Percentiles rank a stretch among this genome's conserved stretches.
These are phyloP conservation scores for Cuniculus paca DNA, from an alignment of 2,797 vertebrate genomes.

Conservation along the genomic window DNA sequence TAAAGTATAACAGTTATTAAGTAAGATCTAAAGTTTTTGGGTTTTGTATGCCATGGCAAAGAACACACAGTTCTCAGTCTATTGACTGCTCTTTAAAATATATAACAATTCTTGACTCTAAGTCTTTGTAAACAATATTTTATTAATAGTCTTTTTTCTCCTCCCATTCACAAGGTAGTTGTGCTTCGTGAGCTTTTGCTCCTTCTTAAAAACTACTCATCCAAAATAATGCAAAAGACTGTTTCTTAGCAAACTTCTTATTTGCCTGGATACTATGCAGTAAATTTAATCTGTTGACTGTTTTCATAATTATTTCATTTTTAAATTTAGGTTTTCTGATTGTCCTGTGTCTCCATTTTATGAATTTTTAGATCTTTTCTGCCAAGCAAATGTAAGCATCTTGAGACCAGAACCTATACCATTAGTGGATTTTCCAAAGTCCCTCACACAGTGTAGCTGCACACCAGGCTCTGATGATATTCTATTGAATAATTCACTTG, in stretches of 20 bases:
- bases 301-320: neutral
- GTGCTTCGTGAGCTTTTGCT: neutral
- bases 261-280: neutral
- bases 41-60: fast-evolving
- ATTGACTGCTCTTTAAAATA: no score
- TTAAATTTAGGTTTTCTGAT: neutral
- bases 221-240: neutral
- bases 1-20: neutral
- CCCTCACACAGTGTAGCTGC: neutral
- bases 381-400: neutral
- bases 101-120: neutral
- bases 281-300: neutral
- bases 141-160: neutral
- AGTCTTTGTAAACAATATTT: neutral
- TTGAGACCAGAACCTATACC: neutral
- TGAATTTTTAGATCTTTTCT: neutral
- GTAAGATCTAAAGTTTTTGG: fast-evolving
- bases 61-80: fast-evolving
- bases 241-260: neutral
- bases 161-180: neutral
- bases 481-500: neutral
- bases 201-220: neutral
- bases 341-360: neutral
- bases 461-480: neutral
- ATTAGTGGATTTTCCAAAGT: neutral